A percentile compares a stretch with the other conserved stretches of the same genome.
phyloP scores from a whole-genome alignment of 1,140 invertebrate genomes.

The Drosophila lini region DNA sequence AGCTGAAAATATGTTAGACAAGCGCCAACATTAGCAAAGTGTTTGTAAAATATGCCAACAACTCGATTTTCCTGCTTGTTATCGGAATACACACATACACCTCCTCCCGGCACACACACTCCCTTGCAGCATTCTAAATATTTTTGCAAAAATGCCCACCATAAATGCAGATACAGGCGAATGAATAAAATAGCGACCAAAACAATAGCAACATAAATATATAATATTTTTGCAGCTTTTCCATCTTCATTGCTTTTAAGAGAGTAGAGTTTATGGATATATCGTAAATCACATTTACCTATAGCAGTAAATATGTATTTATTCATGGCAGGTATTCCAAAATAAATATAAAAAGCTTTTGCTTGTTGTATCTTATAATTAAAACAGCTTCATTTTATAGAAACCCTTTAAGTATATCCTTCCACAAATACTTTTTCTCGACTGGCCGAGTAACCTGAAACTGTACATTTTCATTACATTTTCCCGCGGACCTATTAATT shows the following conservation, averaged over 20 bases:
- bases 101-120: background rate
- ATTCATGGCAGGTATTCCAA: background rate
- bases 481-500: background rate
- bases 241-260: background rate
- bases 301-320: background rate
- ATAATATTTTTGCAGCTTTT: background rate
- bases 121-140: conserved; percentile 56
- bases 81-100: background rate
- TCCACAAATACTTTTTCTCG: background rate
- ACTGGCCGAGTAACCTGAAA: too few relatives aligned
- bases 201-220: background rate
- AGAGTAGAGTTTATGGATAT: background rate
- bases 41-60: conserved; percentile 62
- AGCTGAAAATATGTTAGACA: conserved; percentile 62
- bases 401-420: background rate
- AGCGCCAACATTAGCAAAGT: conserved; percentile 68
- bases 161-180: conserved; percentile 10
- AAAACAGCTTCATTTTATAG: background rate
- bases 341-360: background rate
- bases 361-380: background rate
- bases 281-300: background rate
- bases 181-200: background rate
- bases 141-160: conserved; percentile 47
- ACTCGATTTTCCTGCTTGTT: conserved; percentile 29
- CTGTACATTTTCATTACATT: too few relatives aligned